Conservation (phyloP, 2,113 vertebrate genomes). For the Microcebus lehilahytsara region DNA sequence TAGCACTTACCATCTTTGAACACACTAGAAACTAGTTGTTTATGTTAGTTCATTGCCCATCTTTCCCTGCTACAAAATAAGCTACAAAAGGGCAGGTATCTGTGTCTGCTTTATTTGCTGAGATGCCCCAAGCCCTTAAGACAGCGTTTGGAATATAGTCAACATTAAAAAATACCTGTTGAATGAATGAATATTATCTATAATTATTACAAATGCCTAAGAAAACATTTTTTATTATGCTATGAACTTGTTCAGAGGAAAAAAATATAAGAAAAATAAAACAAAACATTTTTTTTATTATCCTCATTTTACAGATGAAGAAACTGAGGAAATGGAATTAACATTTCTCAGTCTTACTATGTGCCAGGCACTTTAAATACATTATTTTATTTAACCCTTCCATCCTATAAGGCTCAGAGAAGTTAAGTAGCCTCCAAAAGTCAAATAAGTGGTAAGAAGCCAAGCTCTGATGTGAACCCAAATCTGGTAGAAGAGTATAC, state of each 20-base stretch:
- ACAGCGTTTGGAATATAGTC: background rate
- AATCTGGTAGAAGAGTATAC: background rate
- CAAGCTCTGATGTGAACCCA: background rate
- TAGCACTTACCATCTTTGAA: background rate
- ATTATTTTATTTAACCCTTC: background rate
- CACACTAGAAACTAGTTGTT: background rate
- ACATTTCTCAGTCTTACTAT: background rate
- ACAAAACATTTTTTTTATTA: background rate
- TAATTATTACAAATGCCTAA: slow-evolving; percentile 9
- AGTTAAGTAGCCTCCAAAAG: background rate
- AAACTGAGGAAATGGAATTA: background rate
- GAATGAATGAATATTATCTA: background rate
- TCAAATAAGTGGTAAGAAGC: background rate
- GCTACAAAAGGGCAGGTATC: background rate
- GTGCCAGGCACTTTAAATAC: background rate
- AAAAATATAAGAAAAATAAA: no score
- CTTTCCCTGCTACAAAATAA: background rate
- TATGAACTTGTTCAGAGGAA: no score
- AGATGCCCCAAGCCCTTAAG: background rate
- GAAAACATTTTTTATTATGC: background rate
- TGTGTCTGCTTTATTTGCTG: background rate
- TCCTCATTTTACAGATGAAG: background rate
- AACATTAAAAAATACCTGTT: background rate
- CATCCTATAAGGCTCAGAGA: background rate
- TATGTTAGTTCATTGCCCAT: background rate